A percentile compares a stretch with the other conserved stretches of the same genome.
Conservation (phyloP, 1,140 invertebrate species). For the Drosophila kohkoa region DNA sequence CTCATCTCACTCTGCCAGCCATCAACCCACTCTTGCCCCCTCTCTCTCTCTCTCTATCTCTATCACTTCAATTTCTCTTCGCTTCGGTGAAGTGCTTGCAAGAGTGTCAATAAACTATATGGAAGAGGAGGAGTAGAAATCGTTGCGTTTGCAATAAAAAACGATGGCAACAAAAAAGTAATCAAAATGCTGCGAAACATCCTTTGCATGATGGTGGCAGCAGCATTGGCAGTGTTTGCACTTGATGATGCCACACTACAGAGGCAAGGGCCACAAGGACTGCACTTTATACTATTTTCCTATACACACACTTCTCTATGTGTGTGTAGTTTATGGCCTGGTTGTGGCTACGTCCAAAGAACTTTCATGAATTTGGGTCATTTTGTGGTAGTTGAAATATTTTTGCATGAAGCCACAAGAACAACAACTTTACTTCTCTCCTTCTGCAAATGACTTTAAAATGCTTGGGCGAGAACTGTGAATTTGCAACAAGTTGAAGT, state of each 20-base stretch:
- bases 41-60: constrained; percentile 5
- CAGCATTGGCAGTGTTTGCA: constrained; percentile 1
- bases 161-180: constrained; percentile 45
- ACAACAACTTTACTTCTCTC: neutral
- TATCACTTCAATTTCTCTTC: neutral
- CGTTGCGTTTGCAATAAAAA: constrained; percentile 38
- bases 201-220: constrained; percentile 14
- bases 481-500: constrained; percentile 8
- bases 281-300: constrained; percentile 19
- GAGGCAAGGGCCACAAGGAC: constrained; percentile 31
- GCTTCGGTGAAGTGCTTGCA: constrained; percentile 3
- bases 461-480: neutral
- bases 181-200: constrained; percentile 58
- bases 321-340: constrained; percentile 40
- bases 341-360: constrained; percentile 30
- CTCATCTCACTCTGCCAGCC: neutral
- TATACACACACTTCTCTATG: neutral
- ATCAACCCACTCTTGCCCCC: neutral
- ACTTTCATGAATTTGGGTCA: constrained; percentile 59
- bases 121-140: constrained; percentile 13
- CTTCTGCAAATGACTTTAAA: constrained; percentile 4
- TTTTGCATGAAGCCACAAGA: constrained; percentile 3
- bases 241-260: constrained; percentile 8
- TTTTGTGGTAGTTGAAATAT: constrained; percentile 48
- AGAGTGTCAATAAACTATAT: constrained; percentile 41